phyloP scores from a whole-genome alignment of 2,113 vertebrate genomes.

The Anas platyrhynchos region DNA sequence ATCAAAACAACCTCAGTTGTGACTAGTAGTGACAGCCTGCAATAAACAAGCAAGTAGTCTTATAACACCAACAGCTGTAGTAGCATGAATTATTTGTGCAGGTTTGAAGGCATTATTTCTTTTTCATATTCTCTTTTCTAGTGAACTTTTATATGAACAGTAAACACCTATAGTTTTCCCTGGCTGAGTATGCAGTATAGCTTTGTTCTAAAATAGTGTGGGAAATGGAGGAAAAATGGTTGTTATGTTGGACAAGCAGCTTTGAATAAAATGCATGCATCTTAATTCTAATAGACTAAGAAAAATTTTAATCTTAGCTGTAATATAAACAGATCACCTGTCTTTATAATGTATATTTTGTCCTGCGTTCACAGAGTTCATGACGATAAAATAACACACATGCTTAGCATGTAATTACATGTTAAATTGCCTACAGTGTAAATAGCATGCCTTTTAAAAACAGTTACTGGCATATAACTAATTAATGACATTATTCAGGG shows the following conservation, averaged over 20 bases:
- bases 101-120: neutral
- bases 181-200: neutral
- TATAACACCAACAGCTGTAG: neutral
- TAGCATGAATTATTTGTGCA: neutral
- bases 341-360: neutral
- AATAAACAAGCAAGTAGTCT: neutral
- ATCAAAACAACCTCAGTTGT: neutral
- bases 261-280: neutral
- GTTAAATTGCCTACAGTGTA: neutral
- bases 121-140: neutral
- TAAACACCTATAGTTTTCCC: neutral
- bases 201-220: neutral
- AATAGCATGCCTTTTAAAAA: constrained; percentile 9
- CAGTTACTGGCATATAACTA: constrained; percentile 18
- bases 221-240: neutral
- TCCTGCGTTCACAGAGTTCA: neutral
- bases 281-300: neutral
- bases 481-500: constrained; percentile 47
- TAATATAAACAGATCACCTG: neutral
- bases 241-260: neutral
- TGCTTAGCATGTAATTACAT: constrained; percentile 15
- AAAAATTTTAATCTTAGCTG: neutral
- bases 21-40: neutral
- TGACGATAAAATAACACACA: neutral
- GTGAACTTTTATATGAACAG: neutral